These are phyloP conservation scores for Calcarius lapponicus DNA, from an alignment of 2,797 vertebrate genomes.

Conservation along the genomic window DNA sequence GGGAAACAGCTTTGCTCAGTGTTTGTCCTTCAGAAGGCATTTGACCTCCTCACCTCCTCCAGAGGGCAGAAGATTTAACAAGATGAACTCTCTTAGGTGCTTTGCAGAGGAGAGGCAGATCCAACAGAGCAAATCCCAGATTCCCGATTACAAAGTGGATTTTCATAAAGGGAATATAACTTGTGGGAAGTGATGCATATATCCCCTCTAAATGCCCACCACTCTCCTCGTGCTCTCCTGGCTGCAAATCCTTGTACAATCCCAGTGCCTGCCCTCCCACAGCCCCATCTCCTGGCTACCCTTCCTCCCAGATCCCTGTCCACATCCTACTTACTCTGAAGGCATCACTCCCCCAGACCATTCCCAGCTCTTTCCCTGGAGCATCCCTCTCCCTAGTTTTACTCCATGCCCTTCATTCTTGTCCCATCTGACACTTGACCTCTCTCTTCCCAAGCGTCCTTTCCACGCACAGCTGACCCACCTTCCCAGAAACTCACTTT, in stretches of 20 bases:
- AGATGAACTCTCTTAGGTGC: neutral
- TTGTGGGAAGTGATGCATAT: neutral
- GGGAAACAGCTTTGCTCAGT: neutral
- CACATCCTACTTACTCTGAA: neutral
- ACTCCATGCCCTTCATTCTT: neutral
- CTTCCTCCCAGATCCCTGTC: neutral
- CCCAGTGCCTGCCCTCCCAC: neutral
- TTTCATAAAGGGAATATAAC: neutral
- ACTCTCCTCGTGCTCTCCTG: neutral
- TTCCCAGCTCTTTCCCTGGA: neutral
- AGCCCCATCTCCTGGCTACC: neutral
- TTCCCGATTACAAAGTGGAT: neutral
- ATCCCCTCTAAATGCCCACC: neutral
- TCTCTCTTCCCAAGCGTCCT: neutral
- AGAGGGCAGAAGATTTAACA: neutral
- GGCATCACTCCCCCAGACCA: neutral
- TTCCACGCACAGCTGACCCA: neutral
- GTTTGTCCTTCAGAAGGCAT: neutral
- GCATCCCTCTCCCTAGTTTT: neutral
- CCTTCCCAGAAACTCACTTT: neutral
- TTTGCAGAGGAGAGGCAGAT: neutral
- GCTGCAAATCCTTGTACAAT: neutral
- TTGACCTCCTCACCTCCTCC: neutral
- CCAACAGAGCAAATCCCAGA: neutral
- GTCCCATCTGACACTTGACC: neutral